Percentiles rank a stretch among this genome's conserved stretches.
Evolutionary conservation across 1,140 invertebrate species (phyloP).

Genomic region (Chrysomallon squamiferum): DNA sequence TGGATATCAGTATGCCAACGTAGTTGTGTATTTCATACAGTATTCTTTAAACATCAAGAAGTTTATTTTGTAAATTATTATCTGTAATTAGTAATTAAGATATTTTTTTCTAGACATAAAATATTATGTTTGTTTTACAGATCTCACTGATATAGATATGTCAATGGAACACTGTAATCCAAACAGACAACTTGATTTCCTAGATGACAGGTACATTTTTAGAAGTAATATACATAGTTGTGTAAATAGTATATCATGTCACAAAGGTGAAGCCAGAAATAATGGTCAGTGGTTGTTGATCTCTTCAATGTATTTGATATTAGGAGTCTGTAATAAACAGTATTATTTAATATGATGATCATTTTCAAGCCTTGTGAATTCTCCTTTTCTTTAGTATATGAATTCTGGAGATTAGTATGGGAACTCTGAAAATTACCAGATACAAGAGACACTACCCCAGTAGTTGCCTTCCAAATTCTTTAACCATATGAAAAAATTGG

Average conservation of each 20-base stretch:
- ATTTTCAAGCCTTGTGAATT: not conserved
- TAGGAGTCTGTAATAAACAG: not conserved
- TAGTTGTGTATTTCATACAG: not conserved
- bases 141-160: constrained; percentile 47
- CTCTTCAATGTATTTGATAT: not conserved
- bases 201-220: constrained; percentile 20
- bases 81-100: not conserved
- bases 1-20: not conserved
- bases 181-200: constrained; percentile 35
- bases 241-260: not conserved
- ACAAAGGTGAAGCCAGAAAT: not conserved
- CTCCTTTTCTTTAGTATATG: too few relatives aligned
- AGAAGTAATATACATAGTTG: not conserved
- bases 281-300: not conserved
- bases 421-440: too few relatives aligned
- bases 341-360: not conserved
- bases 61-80: not conserved
- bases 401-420: too few relatives aligned
- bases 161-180: constrained; percentile 51
- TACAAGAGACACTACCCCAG: too few relatives aligned
- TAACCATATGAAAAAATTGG: too few relatives aligned
- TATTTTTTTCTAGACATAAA: not conserved
- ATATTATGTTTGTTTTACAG: constrained; percentile 27
- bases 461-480: too few relatives aligned
- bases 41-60: not conserved